Evolutionary conservation across 2,113 vertebrate genomes (phyloP), one percentile per base, ranked within the genome.

Genomic region (Tetrax tetrax): DNA sequence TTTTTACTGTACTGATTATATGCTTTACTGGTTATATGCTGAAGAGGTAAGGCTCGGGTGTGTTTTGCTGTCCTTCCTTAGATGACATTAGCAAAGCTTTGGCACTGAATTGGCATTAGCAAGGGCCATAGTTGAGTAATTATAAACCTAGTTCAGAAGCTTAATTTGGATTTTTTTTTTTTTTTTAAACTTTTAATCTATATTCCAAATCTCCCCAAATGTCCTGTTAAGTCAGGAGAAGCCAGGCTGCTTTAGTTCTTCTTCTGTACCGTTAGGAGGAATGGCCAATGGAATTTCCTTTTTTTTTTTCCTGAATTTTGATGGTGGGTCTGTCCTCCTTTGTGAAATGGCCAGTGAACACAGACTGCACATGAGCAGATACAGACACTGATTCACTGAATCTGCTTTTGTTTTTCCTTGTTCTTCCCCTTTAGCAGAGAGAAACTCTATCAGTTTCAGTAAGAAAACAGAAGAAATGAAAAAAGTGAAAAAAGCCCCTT

Each of bases 401-500:
- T 54, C 65, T 83, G 43, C 43, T 71, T 90, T 71, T 1, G 1
- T 10, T 76, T 81, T 84, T 6, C 29, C 43, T 17, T 17, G 10
- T 57, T 68, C 21, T 8, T 80, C 9, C 18, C 3, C 17, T 37
- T 74, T 25, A 37, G 22, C 24, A 61, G 54, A 61, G 16, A 12
- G 27, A 47, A 92, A 41, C 7, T 71, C 17, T 28, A 45, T 25
- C 48, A 57, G 25, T 69, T 83, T 18, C 2, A 5, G 23, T 53
- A 29, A 71, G 48, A 50, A 41, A 48, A 27, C 6, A 47, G 38
- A 75, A 75, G 14, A 75, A 74, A 33, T 37, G 31, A 4, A 54
- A 80, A 82, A 83, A 60, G 1, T 4, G 3, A 2, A 1, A 29
- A n/a, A 81, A 65, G 0, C 3, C 15, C 27, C 4, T 45, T 74